Evolutionary conservation across 2,888 invertebrate genomes (phyloP).

Genomic region (Orthosia cruda): DNA sequence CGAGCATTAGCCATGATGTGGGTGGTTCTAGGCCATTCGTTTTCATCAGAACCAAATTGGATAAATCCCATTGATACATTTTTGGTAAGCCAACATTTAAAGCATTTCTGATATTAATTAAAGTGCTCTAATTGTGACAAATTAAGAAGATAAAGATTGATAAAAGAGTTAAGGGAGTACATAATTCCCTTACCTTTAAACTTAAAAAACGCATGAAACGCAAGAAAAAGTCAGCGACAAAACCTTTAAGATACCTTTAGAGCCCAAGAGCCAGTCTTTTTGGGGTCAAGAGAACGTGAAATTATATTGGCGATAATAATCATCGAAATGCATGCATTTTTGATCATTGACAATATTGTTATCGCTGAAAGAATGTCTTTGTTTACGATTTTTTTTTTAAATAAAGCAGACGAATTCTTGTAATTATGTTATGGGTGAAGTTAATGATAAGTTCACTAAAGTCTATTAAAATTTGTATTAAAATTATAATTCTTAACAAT

Average conservation of each 20-base stretch:
- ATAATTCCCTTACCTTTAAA: neutral
- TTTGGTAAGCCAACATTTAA: constrained; percentile 62
- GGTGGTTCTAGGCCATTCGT: constrained; percentile 86
- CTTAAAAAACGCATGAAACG: no score
- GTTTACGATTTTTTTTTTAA: no score
- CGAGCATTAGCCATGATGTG: constrained; percentile 86
- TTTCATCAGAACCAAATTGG: constrained; percentile 62
- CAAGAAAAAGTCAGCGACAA: no score
- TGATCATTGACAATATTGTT: no score
- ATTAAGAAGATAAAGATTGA: neutral
- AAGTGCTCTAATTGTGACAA: neutral
- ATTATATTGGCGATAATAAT: no score
- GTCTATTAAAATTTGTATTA: neutral
- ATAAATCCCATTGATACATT: constrained; percentile 71
- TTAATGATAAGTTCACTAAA: no score
- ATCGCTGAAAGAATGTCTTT: no score
- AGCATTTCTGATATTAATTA: neutral
- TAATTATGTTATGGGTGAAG: neutral
- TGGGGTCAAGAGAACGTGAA: no score
- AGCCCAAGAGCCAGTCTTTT: no score
- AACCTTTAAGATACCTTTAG: no score
- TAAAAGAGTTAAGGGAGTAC: neutral
- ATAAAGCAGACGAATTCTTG: neutral
- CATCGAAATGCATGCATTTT: no score
- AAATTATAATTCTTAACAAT: neutral